Evolutionary conservation across 2,797 vertebrate species (phyloP).

Genomic region (Jordanella pulchra): DNA sequence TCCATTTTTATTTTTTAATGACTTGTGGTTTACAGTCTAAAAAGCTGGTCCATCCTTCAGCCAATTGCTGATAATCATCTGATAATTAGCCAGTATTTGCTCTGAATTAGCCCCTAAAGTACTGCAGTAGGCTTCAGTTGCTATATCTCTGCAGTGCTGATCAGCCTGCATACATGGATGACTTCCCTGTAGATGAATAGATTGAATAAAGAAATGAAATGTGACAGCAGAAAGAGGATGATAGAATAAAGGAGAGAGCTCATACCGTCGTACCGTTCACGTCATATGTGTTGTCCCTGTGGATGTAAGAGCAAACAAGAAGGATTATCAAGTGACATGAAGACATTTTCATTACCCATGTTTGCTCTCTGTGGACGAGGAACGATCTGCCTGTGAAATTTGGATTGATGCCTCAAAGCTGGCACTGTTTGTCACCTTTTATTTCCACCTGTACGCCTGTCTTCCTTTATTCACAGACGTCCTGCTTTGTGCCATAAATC

Average conservation of each 20-base stretch:
- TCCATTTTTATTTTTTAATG: constrained; percentile 7
- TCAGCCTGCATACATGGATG: not conserved
- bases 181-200: not conserved
- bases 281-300: constrained; percentile 61
- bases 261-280: constrained; percentile 53
- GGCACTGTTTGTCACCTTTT: not conserved
- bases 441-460: not conserved
- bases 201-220: not conserved
- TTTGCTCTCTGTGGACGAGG: not conserved
- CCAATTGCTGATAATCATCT: constrained; percentile 30
- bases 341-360: not conserved
- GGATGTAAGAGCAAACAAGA: constrained; percentile 12
- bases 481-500: not conserved
- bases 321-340: constrained; percentile 6
- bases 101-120: constrained; percentile 28
- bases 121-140: not conserved
- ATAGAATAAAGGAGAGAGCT: not conserved
- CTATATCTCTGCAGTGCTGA: not conserved
- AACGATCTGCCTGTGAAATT: not conserved
- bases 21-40: constrained; percentile 1
- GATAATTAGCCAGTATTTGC: constrained; percentile 12
- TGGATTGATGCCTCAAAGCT: constrained; percentile 14
- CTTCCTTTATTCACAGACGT: constrained; percentile 1
- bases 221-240: not conserved
- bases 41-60: not conserved